Evolutionary conservation across 2,888 invertebrate genomes (phyloP), one percentile per base, ranked within the genome.

Genomic region (Cantharis nigra): DNA sequence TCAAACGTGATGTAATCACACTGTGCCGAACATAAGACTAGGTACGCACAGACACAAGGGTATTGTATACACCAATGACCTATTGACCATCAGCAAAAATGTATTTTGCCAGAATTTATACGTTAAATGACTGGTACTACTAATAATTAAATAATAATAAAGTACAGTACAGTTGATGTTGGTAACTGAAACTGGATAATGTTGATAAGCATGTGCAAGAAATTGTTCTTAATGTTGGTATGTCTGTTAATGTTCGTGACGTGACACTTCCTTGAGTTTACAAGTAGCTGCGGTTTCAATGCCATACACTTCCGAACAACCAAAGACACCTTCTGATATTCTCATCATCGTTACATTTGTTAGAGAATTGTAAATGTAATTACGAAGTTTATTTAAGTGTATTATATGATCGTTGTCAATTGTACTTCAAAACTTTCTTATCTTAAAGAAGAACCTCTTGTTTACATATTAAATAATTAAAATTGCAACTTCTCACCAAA

Each of bases 1-100:
- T 64, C 26, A 73, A 74, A 74, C 77, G 73, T 77, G 74, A 77
- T 77, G 74, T 77, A 73, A 77, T 77, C 74, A 77, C 71, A 69
- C 63, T 63, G 63, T 62, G 64, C 33, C 28, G 69, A 76, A 72
- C 72, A 69, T 62, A 63, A 20, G 65, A 64, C 64, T 63, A 33
- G 5, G 65, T 18, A 64, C 65, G 65, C 26, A 67, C 18, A 20
- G 23, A 13, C 20, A 26, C 23, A 23, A 26, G 26, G 65, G 20
- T 67, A 67, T 23, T 67, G 65, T 14, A 67, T 23, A 67, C 65
- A 67, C 65, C 4, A 3, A 26, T 23, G 65, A 67, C 26, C 26
- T 67, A 49, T 49, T 49, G 49, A 49, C 49, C 49, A 49, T 4
- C 65, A 49, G n/a, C 23, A 67, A 67, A 67, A n/a, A 23, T 26